A percentile compares a stretch with the other conserved stretches of the same genome.
Evolutionary conservation across 1,140 invertebrate species (phyloP).

Genomic region (Anthonomus grandis): DNA sequence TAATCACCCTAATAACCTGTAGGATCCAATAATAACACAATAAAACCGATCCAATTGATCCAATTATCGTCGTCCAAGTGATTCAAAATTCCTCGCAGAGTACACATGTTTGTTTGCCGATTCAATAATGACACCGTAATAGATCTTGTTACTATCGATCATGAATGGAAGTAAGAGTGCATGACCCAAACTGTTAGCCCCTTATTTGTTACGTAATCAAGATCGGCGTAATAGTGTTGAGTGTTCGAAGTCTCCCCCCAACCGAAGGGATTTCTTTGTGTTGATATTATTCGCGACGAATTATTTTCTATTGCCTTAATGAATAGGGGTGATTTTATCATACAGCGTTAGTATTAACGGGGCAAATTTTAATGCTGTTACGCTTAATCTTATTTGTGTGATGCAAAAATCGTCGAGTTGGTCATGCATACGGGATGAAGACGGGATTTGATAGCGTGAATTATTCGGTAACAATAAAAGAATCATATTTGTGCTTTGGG

Average conservation of each 20-base stretch:
- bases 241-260: conserved; percentile 31
- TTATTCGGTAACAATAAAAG: too few relatives aligned
- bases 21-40: too few relatives aligned
- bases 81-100: conserved; percentile 13
- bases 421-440: conserved; percentile 25
- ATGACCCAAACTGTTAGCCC: conserved; percentile 32
- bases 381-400: conserved; percentile 21
- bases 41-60: not conserved
- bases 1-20: too few relatives aligned
- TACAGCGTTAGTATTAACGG: conserved; percentile 23
- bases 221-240: conserved; percentile 29
- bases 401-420: conserved; percentile 6
- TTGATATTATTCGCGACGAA: conserved; percentile 38
- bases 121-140: conserved; percentile 32
- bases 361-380: conserved; percentile 30
- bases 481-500: too few relatives aligned
- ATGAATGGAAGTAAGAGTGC: conserved; percentile 30
- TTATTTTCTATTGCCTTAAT: conserved; percentile 35
- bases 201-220: conserved; percentile 39
- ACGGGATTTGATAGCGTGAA: too few relatives aligned
- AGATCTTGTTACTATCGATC: conserved; percentile 35
- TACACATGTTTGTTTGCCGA: conserved; percentile 30
- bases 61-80: not conserved
- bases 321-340: conserved; percentile 33
- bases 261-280: conserved; percentile 24